Base-by-base conservation (phyloP, 2,113 vertebrate genomes). In the Chrysochloris asiatica region DNA sequence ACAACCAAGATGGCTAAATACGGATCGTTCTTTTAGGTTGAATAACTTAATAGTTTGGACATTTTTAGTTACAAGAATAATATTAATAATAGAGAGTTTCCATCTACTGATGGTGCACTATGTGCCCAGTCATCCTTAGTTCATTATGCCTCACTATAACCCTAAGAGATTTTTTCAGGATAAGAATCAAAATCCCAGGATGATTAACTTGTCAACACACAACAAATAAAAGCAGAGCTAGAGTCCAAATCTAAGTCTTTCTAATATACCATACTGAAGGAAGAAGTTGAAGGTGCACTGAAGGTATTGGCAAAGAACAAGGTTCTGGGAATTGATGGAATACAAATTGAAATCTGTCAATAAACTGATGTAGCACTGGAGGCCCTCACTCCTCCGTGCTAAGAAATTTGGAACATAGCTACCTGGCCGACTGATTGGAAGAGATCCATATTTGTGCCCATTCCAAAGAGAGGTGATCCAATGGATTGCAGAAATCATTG, bases 141-240 rank as follows among this genome's bases (percentile, higher is more conserved):
- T 59, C 56, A 77, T 59, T 54, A 86, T 69, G 83, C 92, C 43
- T 85, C 45, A 88, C 6, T 81, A 11, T 83, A 73, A 87, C 24
- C 33, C 85, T 65, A 59, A 73, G 69, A 89, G 47, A 86, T 54
- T 54, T 45, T 84, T 93, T n/a, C 47, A 88, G 38, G 41, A 88
- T 56, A 81, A 83, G 50, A 87, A 45, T 77, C 95, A 88, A 82
- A 94, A 88, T n/a, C 38, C 43, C 33, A 71, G 26, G 17, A 10
- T 83, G 30, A 12, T 56, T 86, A 95, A 91, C n/a, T n/a, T 86
- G 48, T 47, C 50, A 94, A 93, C 48, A 78, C 24, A 56, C 24
- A 77, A 61, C 12, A 89, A 54, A 81, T 50, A 78, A 73, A 77
- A 87, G 67, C 43, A 7, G 65, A 73, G 54, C 8, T 9, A 52